Conservation (phyloP, 2,888 invertebrate genomes). For the Trichopria drosophilae region DNA sequence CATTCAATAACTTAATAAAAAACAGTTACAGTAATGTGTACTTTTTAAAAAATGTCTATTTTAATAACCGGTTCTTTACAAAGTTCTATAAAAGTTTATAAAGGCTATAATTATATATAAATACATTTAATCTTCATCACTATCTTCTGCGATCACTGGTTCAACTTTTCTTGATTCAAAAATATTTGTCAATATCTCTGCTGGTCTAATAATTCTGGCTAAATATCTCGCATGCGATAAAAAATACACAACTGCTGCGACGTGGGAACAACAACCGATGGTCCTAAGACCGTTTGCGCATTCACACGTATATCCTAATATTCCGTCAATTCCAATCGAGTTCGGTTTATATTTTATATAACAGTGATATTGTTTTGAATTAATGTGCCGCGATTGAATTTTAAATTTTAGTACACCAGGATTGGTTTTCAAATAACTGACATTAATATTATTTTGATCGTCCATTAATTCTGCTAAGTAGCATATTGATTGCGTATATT, state of each 20-base stretch:
- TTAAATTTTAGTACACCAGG: conserved; percentile 13
- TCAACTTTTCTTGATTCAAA: conserved; percentile 16
- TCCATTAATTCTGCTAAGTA: conserved; percentile 33
- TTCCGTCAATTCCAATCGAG: conserved; percentile 22
- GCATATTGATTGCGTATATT: conserved; percentile 33
- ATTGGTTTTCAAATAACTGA: conserved; percentile 12
- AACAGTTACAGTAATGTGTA: too few species aligned
- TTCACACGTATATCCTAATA: conserved; percentile 30
- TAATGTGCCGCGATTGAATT: conserved; percentile 25
- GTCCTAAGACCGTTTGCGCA: too few species aligned
- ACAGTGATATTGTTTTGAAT: conserved; percentile 17
- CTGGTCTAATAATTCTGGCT: too few species aligned
- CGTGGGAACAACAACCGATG: too few species aligned
- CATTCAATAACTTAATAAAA: too few species aligned
- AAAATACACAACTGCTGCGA: too few species aligned
- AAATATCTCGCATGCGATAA: conserved; percentile 30
- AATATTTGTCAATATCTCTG: conserved; percentile 24
- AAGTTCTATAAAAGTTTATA: too few species aligned
- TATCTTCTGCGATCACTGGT: conserved; percentile 25
- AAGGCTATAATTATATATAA: too few species aligned
- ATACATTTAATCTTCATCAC: too few species aligned
- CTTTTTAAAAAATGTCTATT: too few species aligned
- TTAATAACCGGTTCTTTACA: too few species aligned
- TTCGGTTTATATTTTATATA: conserved; percentile 30
- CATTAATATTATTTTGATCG: conserved; percentile 5